Evolutionary conservation across 2,888 invertebrate species (phyloP).

Genomic region (Agrochola circellaris): DNA sequence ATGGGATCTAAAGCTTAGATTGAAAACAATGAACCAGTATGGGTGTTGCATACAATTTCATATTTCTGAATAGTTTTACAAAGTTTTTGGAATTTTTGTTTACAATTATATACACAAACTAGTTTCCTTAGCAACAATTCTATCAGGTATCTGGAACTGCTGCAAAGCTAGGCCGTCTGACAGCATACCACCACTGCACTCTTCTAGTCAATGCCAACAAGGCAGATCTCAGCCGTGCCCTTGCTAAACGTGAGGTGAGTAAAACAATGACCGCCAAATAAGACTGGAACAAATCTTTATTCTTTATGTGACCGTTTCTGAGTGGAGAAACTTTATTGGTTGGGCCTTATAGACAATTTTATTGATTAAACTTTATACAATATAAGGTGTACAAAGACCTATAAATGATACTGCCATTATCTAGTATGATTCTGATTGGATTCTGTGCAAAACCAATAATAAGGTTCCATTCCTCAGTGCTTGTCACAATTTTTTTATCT

Average conservation of each 20-base stretch:
- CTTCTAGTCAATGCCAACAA: slow-evolving; percentile 97
- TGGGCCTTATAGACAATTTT: not conserved
- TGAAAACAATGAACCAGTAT: not conserved
- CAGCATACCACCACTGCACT: slow-evolving; percentile 99
- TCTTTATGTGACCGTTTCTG: slow-evolving; percentile 7
- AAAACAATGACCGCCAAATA: slow-evolving; percentile 42
- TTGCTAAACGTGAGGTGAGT: slow-evolving; percentile 94
- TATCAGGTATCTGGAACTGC: slow-evolving; percentile 98
- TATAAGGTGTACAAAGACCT: not conserved
- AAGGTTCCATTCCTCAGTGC: not conserved
- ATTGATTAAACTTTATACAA: not conserved
- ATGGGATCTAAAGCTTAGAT: not conserved
- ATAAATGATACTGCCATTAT: not conserved
- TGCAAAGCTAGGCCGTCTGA: slow-evolving; percentile 96
- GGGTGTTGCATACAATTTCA: not conserved
- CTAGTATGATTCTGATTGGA: not conserved
- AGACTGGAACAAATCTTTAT: slow-evolving; percentile 8
- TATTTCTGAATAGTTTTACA: not conserved
- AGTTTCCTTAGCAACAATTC: slow-evolving; percentile 70
- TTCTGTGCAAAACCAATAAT: not conserved
- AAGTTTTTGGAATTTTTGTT: not conserved
- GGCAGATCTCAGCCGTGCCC: slow-evolving; percentile 92
- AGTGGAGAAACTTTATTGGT: not conserved
- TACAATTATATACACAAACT: slow-evolving; percentile 26
- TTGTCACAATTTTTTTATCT: slow-evolving; percentile 15